Percentiles rank a stretch among this genome's conserved stretches.
Conservation (phyloP, 2,888 invertebrate species). For the Pseudolycoriella hygida region DNA sequence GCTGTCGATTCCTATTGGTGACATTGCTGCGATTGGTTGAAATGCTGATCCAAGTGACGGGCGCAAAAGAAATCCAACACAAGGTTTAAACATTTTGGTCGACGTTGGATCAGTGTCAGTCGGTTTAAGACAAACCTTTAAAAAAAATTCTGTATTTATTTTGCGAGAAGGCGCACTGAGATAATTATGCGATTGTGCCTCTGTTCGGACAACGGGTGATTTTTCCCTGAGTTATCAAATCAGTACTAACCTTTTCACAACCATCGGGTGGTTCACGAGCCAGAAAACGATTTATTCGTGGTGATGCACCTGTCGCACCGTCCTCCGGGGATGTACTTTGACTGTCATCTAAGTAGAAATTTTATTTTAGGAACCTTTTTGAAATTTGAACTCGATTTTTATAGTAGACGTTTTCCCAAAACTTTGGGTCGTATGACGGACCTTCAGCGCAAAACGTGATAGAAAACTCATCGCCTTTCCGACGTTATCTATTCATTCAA, state of each 20-base stretch:
- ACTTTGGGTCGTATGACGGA: no score
- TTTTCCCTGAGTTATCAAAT: no score
- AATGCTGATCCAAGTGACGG: conserved; percentile 69
- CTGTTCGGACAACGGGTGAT: no score
- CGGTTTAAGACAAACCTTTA: conserved; percentile 11
- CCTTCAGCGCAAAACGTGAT: no score
- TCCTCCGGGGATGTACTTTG: conserved; percentile 61
- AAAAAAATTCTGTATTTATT: not conserved
- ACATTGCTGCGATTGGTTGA: conserved; percentile 32
- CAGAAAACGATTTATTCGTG: conserved; percentile 68
- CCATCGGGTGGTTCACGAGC: conserved; percentile 80
- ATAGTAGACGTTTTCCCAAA: no score
- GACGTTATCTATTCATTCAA: no score
- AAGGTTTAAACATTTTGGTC: conserved; percentile 34
- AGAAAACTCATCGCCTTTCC: no score
- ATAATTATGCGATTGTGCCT: no score
- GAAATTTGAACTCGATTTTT: no score
- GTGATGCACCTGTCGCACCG: conserved; percentile 56
- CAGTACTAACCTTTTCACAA: conserved; percentile 59
- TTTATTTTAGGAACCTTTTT: no score
- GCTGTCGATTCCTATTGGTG: not conserved
- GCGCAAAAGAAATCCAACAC: conserved; percentile 54
- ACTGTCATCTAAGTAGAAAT: conserved; percentile 42
- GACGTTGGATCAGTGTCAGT: conserved; percentile 12
- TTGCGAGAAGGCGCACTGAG: not conserved